phyloP scores from a whole-genome alignment of 2,797 vertebrate genomes.

The Lophotriccus pileatus region DNA sequence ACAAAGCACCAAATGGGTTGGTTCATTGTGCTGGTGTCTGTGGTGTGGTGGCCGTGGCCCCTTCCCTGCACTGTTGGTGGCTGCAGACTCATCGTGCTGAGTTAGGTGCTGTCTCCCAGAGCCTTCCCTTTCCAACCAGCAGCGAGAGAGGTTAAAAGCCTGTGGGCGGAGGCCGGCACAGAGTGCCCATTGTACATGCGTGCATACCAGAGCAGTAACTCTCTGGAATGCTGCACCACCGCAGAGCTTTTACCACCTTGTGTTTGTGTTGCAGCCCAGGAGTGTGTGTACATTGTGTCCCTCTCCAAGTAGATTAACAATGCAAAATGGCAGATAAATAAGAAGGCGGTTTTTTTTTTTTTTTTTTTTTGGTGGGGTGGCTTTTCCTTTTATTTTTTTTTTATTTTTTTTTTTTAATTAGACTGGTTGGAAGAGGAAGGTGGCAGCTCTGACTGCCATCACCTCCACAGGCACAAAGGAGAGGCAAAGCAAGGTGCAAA shows the following conservation, averaged over 20 bases:
- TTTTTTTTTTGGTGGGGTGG: background rate
- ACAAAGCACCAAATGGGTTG: fast-evolving
- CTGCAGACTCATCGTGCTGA: fast-evolving
- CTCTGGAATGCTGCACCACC: slow-evolving; percentile 65
- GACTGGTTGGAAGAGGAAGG: background rate
- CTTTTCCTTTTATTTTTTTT: background rate
- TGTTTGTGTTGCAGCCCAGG: slow-evolving; percentile 34
- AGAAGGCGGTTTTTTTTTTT: background rate
- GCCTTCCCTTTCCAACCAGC: background rate
- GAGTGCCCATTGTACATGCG: slow-evolving; percentile 59
- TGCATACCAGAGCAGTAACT: slow-evolving; percentile 60
- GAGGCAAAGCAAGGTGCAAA: background rate
- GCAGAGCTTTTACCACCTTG: slow-evolving; percentile 58
- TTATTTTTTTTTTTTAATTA: background rate
- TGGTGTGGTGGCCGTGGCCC: too few relatives aligned
- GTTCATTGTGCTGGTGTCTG: fast-evolving
- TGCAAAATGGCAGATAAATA: slow-evolving; percentile 8
- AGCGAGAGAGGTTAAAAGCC: slow-evolving; percentile 21
- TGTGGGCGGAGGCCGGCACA: slow-evolving; percentile 47
- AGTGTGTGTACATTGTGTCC: slow-evolving; percentile 1
- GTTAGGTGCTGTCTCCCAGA: background rate
- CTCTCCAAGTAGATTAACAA: slow-evolving; percentile 28
- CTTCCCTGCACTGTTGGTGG: background rate
- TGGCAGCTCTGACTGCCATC: background rate
- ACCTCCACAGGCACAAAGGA: background rate